Conservation (phyloP, 1,140 invertebrate genomes). For the Oryzaephilus surinamensis region DNA sequence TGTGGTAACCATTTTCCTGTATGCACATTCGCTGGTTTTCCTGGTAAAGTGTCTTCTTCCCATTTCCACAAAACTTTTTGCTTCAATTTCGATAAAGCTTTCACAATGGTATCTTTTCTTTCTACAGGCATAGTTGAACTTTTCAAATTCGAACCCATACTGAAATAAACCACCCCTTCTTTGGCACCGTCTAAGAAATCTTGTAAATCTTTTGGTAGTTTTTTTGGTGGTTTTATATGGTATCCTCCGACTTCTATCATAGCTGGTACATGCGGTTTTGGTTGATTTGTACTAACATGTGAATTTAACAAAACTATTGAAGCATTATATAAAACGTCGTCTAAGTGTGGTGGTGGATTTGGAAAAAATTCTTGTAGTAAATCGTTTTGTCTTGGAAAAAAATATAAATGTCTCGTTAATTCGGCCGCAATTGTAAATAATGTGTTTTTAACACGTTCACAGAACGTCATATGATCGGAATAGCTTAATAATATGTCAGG, state of each 20-base stretch:
- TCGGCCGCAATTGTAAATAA: constrained; percentile 28
- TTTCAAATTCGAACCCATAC: constrained; percentile 43
- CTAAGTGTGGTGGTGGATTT: constrained; percentile 38
- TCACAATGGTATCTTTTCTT: not conserved
- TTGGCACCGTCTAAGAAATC: constrained; percentile 18
- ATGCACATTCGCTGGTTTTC: too few relatives aligned
- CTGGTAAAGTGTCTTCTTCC: constrained; percentile 41
- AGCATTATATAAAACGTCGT: constrained; percentile 38
- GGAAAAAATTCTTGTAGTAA: constrained; percentile 31
- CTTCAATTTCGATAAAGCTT: constrained; percentile 3
- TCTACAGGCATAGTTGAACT: constrained; percentile 38
- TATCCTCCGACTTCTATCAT: too few relatives aligned
- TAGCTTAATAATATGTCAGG: constrained; percentile 28
- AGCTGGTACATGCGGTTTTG: too few relatives aligned
- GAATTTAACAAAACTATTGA: constrained; percentile 35
- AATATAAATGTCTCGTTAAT: constrained; percentile 26
- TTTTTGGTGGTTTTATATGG: too few relatives aligned
- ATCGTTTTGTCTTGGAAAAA: constrained; percentile 20
- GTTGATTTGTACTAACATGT: too few relatives aligned
- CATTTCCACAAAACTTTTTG: constrained; percentile 44
- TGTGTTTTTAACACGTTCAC: not conserved
- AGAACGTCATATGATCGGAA: constrained; percentile 2
- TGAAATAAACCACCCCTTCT: constrained; percentile 21
- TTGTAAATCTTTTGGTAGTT: too few relatives aligned
- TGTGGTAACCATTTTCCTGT: too few relatives aligned